These are phyloP conservation scores for Chroicocephalus ridibundus DNA, from an alignment of 2,113 vertebrate genomes.

Conservation along the genomic window DNA sequence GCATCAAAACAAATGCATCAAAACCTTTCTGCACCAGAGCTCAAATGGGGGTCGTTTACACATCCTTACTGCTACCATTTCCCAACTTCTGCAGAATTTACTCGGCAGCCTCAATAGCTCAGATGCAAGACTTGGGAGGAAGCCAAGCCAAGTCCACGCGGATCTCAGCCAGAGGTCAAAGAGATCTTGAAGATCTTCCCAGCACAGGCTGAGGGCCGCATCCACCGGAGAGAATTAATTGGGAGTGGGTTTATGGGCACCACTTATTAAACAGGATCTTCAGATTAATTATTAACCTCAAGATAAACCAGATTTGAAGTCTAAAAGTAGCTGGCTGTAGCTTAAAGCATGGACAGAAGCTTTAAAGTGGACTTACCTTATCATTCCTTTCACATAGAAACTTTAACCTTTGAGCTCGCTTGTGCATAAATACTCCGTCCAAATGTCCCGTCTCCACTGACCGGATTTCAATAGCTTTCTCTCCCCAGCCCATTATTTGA, in stretches of 20 bases:
- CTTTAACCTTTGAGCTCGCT: conserved; percentile 99
- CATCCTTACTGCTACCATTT: neutral
- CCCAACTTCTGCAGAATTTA: neutral
- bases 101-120: neutral
- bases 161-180: neutral
- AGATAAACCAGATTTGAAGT: conserved; percentile 57
- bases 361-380: conserved; percentile 87
- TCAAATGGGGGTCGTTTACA: neutral
- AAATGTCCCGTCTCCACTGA: conserved; percentile 99
- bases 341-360: conserved; percentile 53
- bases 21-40: neutral
- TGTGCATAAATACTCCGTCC: conserved; percentile 99
- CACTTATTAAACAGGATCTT: conserved; percentile 31
- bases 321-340: conserved; percentile 62
- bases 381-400: conserved; percentile 99
- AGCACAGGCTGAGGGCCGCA: neutral
- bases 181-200: neutral
- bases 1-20: neutral
- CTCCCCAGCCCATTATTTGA: conserved; percentile 99
- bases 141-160: neutral
- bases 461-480: conserved; percentile 99
- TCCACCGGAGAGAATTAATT: neutral
- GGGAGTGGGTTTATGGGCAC: neutral
- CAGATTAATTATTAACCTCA: conserved; percentile 61
- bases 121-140: neutral